These are phyloP conservation scores for Hydriomena furcata DNA, from an alignment of 2,888 invertebrate genomes.

Conservation along the genomic window DNA sequence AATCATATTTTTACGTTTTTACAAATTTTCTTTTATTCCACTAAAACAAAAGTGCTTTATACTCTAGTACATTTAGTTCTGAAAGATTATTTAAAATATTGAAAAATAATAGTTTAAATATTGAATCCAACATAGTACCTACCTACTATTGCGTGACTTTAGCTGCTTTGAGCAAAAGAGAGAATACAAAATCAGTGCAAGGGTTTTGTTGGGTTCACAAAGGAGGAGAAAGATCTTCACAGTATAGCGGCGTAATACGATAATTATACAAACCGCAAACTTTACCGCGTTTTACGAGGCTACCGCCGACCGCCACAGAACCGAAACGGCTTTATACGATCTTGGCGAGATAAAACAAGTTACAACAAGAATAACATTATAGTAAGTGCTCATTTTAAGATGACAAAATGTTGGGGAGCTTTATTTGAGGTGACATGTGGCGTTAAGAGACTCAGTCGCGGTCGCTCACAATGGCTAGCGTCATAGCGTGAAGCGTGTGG, in stretches of 20 bases:
- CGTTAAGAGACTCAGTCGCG: conserved; percentile 66
- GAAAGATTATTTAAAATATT: conserved; percentile 8
- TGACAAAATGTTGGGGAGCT: conserved; percentile 39
- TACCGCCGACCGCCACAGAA: conserved; percentile 46
- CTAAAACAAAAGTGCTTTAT: too few relatives aligned
- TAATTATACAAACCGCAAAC: conserved; percentile 54
- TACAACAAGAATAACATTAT: conserved; percentile 67
- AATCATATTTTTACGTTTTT: too few relatives aligned
- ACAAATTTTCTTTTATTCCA: too few relatives aligned
- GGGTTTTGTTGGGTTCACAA: conserved; percentile 25
- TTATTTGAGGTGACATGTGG: conserved; percentile 61
- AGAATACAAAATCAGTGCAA: conserved; percentile 26
- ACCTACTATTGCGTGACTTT: conserved; percentile 20
- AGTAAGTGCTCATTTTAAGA: conserved; percentile 58
- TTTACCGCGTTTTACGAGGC: conserved; percentile 54
- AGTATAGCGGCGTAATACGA: conserved; percentile 45
- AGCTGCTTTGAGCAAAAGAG: too few relatives aligned
- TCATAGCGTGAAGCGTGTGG: conserved; percentile 12
- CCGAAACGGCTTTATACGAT: conserved; percentile 56
- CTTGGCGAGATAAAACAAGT: conserved; percentile 56
- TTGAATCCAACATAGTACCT: conserved; percentile 16
- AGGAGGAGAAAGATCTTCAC: conserved; percentile 35
- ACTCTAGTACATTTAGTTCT: background rate
- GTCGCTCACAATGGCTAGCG: conserved; percentile 59
- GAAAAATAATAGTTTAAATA: conserved; percentile 8